These are phyloP conservation scores for Rhea pennata DNA, from an alignment of 2,113 vertebrate species.

Conservation along the genomic window DNA sequence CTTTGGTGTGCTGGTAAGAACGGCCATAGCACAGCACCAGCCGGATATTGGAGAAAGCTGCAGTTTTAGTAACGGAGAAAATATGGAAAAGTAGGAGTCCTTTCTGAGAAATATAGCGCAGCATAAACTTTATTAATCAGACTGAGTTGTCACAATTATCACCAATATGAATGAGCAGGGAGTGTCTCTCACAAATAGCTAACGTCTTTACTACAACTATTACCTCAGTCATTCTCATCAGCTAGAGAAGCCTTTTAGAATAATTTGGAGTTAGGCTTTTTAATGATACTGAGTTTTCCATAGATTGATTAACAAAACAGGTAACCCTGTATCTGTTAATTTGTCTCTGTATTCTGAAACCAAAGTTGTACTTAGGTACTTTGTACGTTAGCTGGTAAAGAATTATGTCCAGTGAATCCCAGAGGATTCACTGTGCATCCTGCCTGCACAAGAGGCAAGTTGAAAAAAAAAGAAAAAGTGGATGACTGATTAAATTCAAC, in stretches of 20 bases:
- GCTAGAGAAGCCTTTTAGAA: background rate
- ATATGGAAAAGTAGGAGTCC: background rate
- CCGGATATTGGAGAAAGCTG: background rate
- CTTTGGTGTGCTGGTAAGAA: background rate
- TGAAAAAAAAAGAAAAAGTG: conserved; percentile 1
- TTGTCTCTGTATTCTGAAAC: background rate
- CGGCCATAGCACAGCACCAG: background rate
- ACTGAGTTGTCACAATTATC: background rate
- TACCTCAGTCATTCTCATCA: background rate
- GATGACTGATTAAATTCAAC: conserved; percentile 65
- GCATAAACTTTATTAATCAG: conserved; percentile 21
- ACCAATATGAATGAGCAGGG: conserved; percentile 23
- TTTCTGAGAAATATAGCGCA: background rate
- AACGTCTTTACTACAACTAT: background rate
- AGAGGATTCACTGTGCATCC: background rate
- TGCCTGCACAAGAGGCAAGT: background rate
- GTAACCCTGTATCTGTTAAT: background rate
- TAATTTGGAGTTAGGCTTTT: background rate
- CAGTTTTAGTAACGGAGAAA: background rate
- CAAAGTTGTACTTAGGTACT: conserved; percentile 7
- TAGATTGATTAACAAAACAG: background rate
- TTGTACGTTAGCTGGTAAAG: conserved; percentile 22
- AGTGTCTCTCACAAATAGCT: background rate
- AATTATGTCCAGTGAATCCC: conserved; percentile 21
- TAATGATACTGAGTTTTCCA: background rate